Percentiles rank a stretch among this genome's conserved stretches.
Evolutionary conservation across 2,888 invertebrate genomes (phyloP).

Genomic region (Phengaris alcon): DNA sequence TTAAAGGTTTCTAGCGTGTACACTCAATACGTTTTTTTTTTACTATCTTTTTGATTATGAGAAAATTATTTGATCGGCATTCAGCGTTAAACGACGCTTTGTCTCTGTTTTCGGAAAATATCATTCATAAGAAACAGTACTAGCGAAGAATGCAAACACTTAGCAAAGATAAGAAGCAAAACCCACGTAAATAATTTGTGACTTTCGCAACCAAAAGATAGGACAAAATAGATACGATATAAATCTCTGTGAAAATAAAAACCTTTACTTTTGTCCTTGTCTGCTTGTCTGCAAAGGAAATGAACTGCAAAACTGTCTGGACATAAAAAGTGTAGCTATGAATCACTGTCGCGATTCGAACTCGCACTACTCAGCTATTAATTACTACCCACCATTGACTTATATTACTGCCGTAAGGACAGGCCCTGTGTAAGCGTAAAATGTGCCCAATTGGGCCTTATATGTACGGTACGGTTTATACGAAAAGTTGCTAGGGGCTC

Average conservation of each 20-base stretch:
- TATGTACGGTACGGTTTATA: neutral
- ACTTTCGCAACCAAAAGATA: neutral
- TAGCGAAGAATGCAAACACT: neutral
- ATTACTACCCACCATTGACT: constrained; percentile 35
- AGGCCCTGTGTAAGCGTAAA: neutral
- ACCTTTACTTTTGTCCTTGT: neutral
- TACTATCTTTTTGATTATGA: neutral
- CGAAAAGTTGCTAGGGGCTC: neutral
- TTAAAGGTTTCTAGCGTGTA: too few relatives aligned
- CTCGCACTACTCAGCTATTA: constrained; percentile 37
- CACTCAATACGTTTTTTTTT: too few relatives aligned
- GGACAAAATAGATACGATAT: neutral
- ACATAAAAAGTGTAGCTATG: constrained; percentile 6
- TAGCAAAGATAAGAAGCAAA: neutral
- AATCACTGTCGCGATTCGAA: constrained; percentile 11
- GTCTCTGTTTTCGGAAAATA: neutral
- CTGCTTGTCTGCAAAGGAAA: constrained; percentile 10
- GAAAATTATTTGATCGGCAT: neutral
- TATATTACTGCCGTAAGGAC: neutral
- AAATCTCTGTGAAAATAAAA: neutral
- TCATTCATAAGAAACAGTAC: neutral
- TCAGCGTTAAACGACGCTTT: neutral
- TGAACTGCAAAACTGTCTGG: neutral
- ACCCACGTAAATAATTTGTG: neutral
- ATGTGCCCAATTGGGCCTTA: neutral